Conservation (phyloP, 1,140 invertebrate genomes). For the Mizuhopecten yessoensis region DNA sequence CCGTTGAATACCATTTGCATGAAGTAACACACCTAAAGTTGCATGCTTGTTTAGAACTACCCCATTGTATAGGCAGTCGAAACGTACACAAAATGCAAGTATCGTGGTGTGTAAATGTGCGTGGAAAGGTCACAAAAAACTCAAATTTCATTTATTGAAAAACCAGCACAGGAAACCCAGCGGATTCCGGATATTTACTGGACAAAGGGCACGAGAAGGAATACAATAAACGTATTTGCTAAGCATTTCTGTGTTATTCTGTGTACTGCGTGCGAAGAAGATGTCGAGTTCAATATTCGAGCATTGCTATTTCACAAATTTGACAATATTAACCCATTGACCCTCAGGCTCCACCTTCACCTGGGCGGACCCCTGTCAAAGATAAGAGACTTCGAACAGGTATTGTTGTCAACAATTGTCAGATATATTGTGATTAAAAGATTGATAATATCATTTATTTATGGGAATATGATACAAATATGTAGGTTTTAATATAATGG, state of each 20-base stretch:
- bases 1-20: neutral
- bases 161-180: neutral
- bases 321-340: neutral
- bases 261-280: neutral
- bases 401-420: neutral
- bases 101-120: neutral
- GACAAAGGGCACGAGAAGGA: neutral
- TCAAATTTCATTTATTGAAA: neutral
- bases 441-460: too few relatives aligned
- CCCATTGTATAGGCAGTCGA: neutral
- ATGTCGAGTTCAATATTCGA: neutral
- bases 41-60: neutral
- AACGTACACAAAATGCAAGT: neutral
- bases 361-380: neutral
- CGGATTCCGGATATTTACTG: neutral
- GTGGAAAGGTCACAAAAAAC: neutral
- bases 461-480: too few relatives aligned
- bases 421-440: too few relatives aligned
- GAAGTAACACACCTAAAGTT: neutral
- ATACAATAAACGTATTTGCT: neutral
- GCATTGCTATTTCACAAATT: neutral
- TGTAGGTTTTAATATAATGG: too few relatives aligned
- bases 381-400: slow-evolving; percentile 37
- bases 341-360: neutral
- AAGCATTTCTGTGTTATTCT: slow-evolving; percentile 33